Conservation (phyloP, 2,888 invertebrate species). For the Melanargia galathea region DNA sequence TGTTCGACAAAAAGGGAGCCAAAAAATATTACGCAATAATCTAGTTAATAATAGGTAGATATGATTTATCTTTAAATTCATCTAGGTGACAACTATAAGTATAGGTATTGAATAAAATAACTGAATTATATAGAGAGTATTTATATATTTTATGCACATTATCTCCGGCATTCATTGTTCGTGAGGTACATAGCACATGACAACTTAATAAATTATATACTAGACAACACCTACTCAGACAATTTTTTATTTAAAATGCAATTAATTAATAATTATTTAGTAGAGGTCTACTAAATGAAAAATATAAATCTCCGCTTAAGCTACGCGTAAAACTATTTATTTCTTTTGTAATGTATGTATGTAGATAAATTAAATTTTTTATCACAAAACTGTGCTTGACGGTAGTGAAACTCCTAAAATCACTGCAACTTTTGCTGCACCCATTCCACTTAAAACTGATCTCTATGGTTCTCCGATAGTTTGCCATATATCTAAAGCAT, state of each 20-base stretch:
- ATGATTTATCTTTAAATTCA: too few relatives aligned
- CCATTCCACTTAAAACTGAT: background rate
- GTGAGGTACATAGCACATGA: constrained; percentile 39
- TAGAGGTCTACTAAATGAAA: constrained; percentile 31
- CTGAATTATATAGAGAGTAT: constrained; percentile 29
- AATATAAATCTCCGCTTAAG: constrained; percentile 32
- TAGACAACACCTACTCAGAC: constrained; percentile 40
- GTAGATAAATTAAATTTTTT: constrained; percentile 13
- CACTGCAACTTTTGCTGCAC: constrained; percentile 21
- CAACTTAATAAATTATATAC: constrained; percentile 41
- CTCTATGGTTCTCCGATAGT: too few relatives aligned
- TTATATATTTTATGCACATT: constrained; percentile 31
- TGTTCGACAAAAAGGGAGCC: too few relatives aligned
- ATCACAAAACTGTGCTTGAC: constrained; percentile 41
- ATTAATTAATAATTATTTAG: constrained; percentile 28
- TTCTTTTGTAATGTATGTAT: constrained; percentile 31
- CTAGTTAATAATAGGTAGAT: too few relatives aligned
- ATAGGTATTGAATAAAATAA: constrained; percentile 10
- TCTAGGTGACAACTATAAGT: too few relatives aligned
- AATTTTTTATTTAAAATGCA: constrained; percentile 35
- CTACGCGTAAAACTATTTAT: constrained; percentile 31
- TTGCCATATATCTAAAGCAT: too few relatives aligned
- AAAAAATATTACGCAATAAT: too few relatives aligned
- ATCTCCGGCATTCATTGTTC: constrained; percentile 70
- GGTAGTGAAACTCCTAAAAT: constrained; percentile 29